Conservation (phyloP, 2,797 vertebrate species). For the Manis pentadactyla region DNA sequence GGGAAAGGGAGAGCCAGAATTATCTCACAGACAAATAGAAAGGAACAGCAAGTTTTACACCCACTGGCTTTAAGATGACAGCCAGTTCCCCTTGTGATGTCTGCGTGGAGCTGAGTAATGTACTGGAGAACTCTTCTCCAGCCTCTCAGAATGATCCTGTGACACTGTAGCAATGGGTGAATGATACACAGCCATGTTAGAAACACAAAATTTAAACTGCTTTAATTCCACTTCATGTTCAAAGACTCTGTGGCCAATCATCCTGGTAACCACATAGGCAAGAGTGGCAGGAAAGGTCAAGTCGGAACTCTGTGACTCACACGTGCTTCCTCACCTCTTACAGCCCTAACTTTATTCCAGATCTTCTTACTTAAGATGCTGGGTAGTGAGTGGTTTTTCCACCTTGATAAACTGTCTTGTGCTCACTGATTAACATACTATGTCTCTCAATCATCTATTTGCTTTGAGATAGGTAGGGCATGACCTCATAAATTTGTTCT, state of each 20-base stretch:
- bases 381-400: neutral
- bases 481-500: neutral
- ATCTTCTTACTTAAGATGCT: neutral
- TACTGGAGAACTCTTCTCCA: constrained; percentile 13
- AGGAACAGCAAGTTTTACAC: constrained; percentile 70
- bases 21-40: constrained; percentile 63
- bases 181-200: neutral
- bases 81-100: constrained; percentile 26
- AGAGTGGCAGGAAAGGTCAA: neutral
- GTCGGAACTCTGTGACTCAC: neutral
- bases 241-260: neutral
- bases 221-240: neutral
- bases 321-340: neutral
- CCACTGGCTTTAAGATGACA: constrained; percentile 20
- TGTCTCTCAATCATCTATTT: neutral
- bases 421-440: neutral
- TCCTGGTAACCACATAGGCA: neutral
- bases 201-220: neutral
- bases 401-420: neutral
- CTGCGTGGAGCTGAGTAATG: constrained; percentile 52
- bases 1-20: constrained; percentile 70
- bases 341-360: neutral
- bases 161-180: neutral
- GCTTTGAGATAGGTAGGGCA: neutral
- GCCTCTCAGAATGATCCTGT: neutral